Percentiles rank a stretch among this genome's conserved stretches.
These are phyloP conservation scores for Prenolepis imparis DNA, from an alignment of 2,888 invertebrate species.

Conservation along the genomic window DNA sequence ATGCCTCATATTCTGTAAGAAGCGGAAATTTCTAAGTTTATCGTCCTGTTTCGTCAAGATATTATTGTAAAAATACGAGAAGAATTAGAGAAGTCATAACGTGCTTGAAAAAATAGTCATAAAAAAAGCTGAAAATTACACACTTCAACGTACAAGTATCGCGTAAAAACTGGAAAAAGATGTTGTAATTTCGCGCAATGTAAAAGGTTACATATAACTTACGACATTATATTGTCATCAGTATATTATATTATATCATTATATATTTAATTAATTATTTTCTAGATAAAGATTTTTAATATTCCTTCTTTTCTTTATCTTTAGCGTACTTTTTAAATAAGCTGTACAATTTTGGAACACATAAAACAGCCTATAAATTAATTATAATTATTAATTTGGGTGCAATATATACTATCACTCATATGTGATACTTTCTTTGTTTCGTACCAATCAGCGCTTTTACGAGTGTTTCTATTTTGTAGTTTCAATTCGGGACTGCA, in stretches of 20 bases:
- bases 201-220: not conserved
- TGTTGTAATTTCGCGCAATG: not conserved
- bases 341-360: not conserved
- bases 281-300: not conserved
- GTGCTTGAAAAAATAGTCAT: constrained; percentile 5
- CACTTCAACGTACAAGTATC: not conserved
- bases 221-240: not conserved
- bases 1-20: not conserved
- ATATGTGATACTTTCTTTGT: not conserved
- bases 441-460: not conserved
- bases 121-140: constrained; percentile 2
- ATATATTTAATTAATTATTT: not conserved
- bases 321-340: not conserved
- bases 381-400: not conserved
- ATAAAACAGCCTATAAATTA: not conserved
- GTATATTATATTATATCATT: no score
- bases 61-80: not conserved
- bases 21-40: not conserved
- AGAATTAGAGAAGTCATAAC: constrained; percentile 26
- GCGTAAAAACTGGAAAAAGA: constrained; percentile 11
- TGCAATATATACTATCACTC: not conserved
- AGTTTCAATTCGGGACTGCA: constrained; percentile 14
- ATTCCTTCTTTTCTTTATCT: not conserved
- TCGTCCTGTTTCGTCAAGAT: not conserved
- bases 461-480: not conserved